Evolutionary conservation across 1,140 invertebrate genomes (phyloP).

Genomic region (Aleiodes sp.): DNA sequence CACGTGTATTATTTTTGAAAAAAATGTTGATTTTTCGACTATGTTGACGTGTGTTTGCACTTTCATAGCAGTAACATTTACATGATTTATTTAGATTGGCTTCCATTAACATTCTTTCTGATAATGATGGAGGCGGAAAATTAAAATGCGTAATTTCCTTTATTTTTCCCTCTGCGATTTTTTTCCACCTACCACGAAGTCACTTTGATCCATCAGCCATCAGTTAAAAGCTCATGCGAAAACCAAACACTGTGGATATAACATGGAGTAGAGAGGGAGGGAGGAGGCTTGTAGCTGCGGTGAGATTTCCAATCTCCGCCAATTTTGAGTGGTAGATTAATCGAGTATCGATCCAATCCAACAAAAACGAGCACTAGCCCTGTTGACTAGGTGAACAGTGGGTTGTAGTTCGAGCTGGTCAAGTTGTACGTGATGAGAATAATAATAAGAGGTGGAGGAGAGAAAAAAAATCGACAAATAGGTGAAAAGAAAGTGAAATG

Average conservation of each 20-base stretch:
- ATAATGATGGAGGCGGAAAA: too few species aligned
- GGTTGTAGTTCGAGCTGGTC: background rate
- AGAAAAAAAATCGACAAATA: background rate
- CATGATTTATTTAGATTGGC: too few species aligned
- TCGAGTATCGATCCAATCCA: slow-evolving; percentile 50
- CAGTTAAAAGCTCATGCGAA: slow-evolving; percentile 2
- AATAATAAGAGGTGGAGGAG: too few species aligned
- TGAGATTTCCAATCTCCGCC: slow-evolving; percentile 30
- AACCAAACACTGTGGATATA: background rate
- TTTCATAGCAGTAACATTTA: too few species aligned
- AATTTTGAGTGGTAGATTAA: slow-evolving; percentile 46
- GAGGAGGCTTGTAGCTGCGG: background rate
- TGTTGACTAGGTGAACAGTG: background rate
- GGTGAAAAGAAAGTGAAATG: background rate
- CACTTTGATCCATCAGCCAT: slow-evolving; percentile 9
- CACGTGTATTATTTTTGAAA: too few species aligned
- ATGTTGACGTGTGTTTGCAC: too few species aligned
- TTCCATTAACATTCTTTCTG: too few species aligned
- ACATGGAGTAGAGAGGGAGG: too few species aligned
- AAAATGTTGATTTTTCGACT: too few species aligned
- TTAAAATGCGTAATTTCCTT: background rate
- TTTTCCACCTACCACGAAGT: slow-evolving; percentile 10
- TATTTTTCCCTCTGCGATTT: background rate
- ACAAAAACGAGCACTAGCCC: background rate
- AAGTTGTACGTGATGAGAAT: slow-evolving; percentile 19